A percentile compares a stretch with the other conserved stretches of the same genome.
These are phyloP conservation scores for Cartodere bifasciata DNA, from an alignment of 2,888 invertebrate species.

Conservation along the genomic window DNA sequence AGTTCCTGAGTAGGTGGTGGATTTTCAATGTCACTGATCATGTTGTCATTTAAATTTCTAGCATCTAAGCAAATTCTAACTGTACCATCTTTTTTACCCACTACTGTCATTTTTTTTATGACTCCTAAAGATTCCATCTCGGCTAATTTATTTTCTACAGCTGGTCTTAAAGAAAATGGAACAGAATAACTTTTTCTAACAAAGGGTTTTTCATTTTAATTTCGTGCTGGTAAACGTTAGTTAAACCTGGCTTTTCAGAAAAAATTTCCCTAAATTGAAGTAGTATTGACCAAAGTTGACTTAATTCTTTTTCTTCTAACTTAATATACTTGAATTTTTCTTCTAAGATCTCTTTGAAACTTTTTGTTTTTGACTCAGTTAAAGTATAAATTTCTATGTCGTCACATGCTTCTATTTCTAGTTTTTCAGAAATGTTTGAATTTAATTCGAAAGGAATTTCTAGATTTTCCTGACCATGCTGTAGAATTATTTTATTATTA, in stretches of 20 bases:
- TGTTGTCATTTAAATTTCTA: conserved; percentile 20
- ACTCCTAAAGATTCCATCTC: conserved; percentile 21
- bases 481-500: too few relatives aligned
- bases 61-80: conserved; percentile 25
- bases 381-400: too few relatives aligned
- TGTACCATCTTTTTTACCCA: conserved; percentile 21
- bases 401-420: too few relatives aligned
- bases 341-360: too few relatives aligned
- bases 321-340: too few relatives aligned
- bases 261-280: conserved; percentile 14
- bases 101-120: conserved; percentile 21
- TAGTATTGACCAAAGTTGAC: too few relatives aligned
- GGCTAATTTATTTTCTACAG: conserved; percentile 19
- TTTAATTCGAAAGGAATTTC: too few relatives aligned
- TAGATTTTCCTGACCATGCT: too few relatives aligned
- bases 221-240: conserved; percentile 16
- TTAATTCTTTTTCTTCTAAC: too few relatives aligned
- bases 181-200: conserved; percentile 22
- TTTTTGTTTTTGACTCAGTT: too few relatives aligned
- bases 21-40: conserved; percentile 21
- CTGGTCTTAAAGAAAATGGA: conserved; percentile 18
- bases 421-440: too few relatives aligned
- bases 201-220: conserved; percentile 16
- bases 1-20: conserved; percentile 16
- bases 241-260: conserved; percentile 14